These are phyloP conservation scores for Gadus macrocephalus DNA, from an alignment of 2,113 vertebrate genomes.

Conservation along the genomic window DNA sequence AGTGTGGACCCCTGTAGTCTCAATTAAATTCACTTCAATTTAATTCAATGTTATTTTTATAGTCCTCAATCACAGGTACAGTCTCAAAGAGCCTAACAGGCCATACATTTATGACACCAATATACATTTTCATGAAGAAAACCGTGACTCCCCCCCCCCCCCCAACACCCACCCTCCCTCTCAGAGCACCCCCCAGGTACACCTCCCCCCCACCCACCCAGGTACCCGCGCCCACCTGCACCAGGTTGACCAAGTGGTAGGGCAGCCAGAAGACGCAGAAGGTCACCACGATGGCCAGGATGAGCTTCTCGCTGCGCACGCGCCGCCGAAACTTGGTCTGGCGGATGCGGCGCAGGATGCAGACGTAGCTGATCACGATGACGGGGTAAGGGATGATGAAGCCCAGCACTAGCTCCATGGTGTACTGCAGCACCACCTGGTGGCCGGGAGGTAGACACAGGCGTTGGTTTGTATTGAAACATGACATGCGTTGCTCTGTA, in stretches of 20 bases:
- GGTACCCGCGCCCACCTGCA: conserved; percentile 65
- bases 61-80: too few relatives aligned
- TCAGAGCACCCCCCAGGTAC: not conserved
- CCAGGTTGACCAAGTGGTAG: conserved; percentile 80
- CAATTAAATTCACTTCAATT: too few relatives aligned
- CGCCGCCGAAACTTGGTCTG: conserved; percentile 69
- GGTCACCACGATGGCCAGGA: conserved; percentile 79
- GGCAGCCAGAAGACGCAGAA: conserved; percentile 87
- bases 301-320: conserved; percentile 78
- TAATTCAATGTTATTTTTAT: too few relatives aligned
- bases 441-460: not conserved
- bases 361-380: conserved; percentile 76
- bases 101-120: too few relatives aligned
- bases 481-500: too few relatives aligned
- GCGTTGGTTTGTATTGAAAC: too few relatives aligned
- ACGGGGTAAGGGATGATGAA: conserved; percentile 79
- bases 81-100: too few relatives aligned
- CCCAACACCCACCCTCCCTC: not conserved
- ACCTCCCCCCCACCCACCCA: not conserved
- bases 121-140: too few relatives aligned
- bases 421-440: conserved; percentile 75
- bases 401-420: conserved; percentile 75
- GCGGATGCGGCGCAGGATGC: conserved; percentile 72
- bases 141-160: not conserved
- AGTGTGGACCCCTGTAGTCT: not conserved